A percentile compares a stretch with the other conserved stretches of the same genome.
These are phyloP conservation scores for Polymixis lichenea DNA, from an alignment of 2,888 invertebrate genomes.

Conservation along the genomic window DNA sequence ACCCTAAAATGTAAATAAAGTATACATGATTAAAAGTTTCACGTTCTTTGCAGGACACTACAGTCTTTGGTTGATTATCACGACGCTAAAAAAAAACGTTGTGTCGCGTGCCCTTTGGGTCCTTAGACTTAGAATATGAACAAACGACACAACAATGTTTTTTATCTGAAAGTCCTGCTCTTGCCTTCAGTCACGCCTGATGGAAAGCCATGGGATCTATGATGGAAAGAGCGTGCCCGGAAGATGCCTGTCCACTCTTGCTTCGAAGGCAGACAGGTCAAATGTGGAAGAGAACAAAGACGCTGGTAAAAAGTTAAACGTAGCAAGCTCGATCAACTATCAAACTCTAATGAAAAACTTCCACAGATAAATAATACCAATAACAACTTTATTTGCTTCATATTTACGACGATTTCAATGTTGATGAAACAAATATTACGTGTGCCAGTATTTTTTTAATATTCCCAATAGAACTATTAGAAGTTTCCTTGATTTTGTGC, in stretches of 20 bases:
- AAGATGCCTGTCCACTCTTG: no score
- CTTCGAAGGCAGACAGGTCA: no score
- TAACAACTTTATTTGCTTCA: slow-evolving; percentile 33
- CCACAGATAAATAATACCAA: slow-evolving; percentile 32
- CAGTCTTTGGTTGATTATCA: not conserved
- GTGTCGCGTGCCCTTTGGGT: not conserved
- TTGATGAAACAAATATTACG: slow-evolving; percentile 48
- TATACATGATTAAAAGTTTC: not conserved
- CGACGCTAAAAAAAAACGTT: not conserved
- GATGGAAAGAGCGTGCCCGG: no score
- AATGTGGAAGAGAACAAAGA: no score
- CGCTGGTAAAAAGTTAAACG: no score
- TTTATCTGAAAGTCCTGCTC: no score
- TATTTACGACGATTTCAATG: slow-evolving; percentile 39
- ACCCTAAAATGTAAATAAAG: no score
- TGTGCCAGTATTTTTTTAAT: slow-evolving; percentile 47
- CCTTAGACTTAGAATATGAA: not conserved
- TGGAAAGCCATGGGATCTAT: no score
- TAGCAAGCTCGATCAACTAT: not conserved
- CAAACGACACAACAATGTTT: not conserved
- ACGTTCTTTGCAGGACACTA: not conserved
- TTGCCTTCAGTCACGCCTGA: no score
- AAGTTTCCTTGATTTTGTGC: slow-evolving; percentile 69
- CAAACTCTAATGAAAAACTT: slow-evolving; percentile 27
- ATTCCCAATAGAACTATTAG: slow-evolving; percentile 35